These are phyloP conservation scores for Eurytoma adleriae DNA, from an alignment of 2,888 invertebrate genomes.

Conservation along the genomic window DNA sequence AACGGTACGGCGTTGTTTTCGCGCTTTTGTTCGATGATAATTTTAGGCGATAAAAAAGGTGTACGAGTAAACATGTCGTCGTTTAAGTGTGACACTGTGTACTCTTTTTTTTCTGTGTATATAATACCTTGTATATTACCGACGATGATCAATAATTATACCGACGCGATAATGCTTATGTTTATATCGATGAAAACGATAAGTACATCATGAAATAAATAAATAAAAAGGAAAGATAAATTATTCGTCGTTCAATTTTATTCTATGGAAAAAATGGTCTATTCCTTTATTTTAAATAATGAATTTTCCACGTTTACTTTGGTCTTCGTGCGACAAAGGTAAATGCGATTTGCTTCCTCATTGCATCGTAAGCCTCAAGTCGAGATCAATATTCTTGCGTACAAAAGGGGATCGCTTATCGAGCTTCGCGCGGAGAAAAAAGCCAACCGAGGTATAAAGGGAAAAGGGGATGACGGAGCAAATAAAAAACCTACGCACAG, in stretches of 20 bases:
- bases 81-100: slow-evolving; percentile 68
- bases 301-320: slow-evolving; percentile 47
- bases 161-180: slow-evolving; percentile 69
- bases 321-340: slow-evolving; percentile 21
- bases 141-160: slow-evolving; percentile 66
- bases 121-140: slow-evolving; percentile 72
- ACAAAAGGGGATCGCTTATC: slow-evolving; percentile 64
- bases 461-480: slow-evolving; percentile 54
- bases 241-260: slow-evolving; percentile 64
- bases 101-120: slow-evolving; percentile 68
- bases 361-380: slow-evolving; percentile 36
- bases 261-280: background rate
- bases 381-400: slow-evolving; percentile 65
- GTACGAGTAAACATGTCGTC: slow-evolving; percentile 63
- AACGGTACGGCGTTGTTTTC: background rate
- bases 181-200: slow-evolving; percentile 72
- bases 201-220: slow-evolving; percentile 70
- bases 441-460: slow-evolving; percentile 39
- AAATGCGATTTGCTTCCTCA: slow-evolving; percentile 57
- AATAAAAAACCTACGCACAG: slow-evolving; percentile 32
- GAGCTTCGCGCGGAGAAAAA: slow-evolving; percentile 53
- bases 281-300: slow-evolving; percentile 57
- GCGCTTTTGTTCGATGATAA: slow-evolving; percentile 25
- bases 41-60: slow-evolving; percentile 48
- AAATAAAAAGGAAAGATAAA: slow-evolving; percentile 64